Evolutionary conservation across 2,797 vertebrate species (phyloP).

Genomic region (Micrastur ruficollis): DNA sequence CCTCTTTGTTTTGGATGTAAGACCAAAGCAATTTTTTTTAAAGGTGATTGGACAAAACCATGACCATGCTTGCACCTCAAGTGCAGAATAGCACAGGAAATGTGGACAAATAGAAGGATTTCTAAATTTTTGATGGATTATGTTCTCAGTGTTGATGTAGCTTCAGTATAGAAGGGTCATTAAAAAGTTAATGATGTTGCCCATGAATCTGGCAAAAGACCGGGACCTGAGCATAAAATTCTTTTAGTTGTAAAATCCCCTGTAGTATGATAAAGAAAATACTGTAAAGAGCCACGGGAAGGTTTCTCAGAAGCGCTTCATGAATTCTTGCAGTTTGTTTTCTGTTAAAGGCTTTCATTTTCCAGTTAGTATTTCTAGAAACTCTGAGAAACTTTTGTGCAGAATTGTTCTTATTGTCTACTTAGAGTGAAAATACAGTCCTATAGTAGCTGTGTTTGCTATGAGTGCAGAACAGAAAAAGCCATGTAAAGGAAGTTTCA

Average conservation of each 20-base stretch:
- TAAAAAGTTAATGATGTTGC: neutral
- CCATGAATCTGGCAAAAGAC: neutral
- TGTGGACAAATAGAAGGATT: neutral
- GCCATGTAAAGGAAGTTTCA: neutral
- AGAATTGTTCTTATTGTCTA: neutral
- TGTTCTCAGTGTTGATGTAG: neutral
- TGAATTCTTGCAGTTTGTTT: neutral
- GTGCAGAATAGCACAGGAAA: neutral
- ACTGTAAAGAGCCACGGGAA: neutral
- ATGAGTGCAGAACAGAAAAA: neutral
- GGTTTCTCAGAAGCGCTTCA: neutral
- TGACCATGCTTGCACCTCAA: neutral
- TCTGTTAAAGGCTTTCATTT: neutral
- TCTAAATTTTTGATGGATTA: neutral
- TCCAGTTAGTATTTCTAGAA: neutral
- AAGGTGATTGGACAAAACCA: neutral
- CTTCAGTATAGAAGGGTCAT: neutral
- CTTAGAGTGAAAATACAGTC: neutral
- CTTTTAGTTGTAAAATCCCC: neutral
- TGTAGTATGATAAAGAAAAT: neutral
- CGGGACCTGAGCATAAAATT: neutral
- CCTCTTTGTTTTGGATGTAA: neutral
- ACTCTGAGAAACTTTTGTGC: neutral
- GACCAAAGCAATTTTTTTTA: neutral
- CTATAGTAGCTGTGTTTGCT: neutral